Conservation (phyloP, 2,113 vertebrate species). For the Hassar affinis region DNA sequence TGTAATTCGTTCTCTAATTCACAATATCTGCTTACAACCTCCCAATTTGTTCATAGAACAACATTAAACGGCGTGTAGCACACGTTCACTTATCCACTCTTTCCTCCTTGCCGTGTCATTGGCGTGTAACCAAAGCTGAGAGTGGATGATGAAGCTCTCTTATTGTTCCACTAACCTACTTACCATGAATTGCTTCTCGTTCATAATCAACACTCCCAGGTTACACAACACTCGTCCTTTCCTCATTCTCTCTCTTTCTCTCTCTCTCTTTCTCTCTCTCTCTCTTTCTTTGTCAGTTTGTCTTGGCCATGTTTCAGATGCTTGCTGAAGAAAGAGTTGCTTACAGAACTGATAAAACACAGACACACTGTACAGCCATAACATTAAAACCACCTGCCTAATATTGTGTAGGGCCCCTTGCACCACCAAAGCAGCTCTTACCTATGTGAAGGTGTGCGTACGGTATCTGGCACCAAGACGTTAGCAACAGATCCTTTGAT, state of each 20-base stretch:
- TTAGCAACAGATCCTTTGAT: too few species aligned
- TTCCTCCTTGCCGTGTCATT: background rate
- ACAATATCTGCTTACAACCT: background rate
- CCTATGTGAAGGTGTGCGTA: too few species aligned
- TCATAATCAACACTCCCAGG: slow-evolving; percentile 66
- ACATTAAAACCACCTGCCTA: too few species aligned
- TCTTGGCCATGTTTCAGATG: background rate
- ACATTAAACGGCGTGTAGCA: background rate
- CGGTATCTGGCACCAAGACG: too few species aligned
- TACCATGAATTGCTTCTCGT: slow-evolving; percentile 69
- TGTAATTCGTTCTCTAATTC: background rate
- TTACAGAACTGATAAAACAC: background rate
- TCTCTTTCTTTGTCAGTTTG: background rate
- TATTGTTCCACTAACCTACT: slow-evolving; percentile 76
- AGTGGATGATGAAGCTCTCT: slow-evolving; percentile 34
- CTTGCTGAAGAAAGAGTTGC: background rate
- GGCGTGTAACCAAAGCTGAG: slow-evolving; percentile 20
- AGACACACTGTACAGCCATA: too few species aligned
- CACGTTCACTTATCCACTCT: background rate
- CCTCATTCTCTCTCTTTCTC: background rate
- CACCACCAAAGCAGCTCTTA: too few species aligned
- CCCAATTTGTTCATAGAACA: background rate
- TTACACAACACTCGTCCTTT: slow-evolving; percentile 65
- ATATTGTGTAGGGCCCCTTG: too few species aligned
- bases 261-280: background rate